Base-by-base conservation (phyloP, 2,888 invertebrate species). In the Epinotia ramella region DNA sequence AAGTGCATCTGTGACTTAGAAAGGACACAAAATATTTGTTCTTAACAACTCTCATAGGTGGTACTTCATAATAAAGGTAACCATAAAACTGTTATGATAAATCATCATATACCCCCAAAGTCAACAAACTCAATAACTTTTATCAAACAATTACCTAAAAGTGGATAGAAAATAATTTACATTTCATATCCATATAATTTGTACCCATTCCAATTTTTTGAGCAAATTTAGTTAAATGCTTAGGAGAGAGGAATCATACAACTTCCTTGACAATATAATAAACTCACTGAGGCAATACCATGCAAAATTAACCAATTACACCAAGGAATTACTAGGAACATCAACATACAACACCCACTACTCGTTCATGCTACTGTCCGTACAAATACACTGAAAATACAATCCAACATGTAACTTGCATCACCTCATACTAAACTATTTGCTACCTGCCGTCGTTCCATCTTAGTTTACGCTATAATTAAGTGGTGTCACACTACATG, bases 321-420 rank as follows among this genome's bases (percentile, higher is more conserved):
- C 84, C 72, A 74, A 87, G 78, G 82, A 87, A 80, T 66, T 63
- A 62, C 89, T 91, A 92, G 89, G 91, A 92, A 92, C 91, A 88
- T 88, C 81, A 80, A 88, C 82, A 88, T 86, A 85, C 84, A 84
- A 84, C 79, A 79, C 79, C 77, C 82, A 82, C 87, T 87, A 88
- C 82, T 79, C 81, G 81, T 84, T 79, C 84, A 85, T 82, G 81
- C 83, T 83, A 81, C 80, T 80, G 83, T 88, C 80, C 80, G 79
- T 88, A 89, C 84, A 88, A 86, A 86, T 88, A 89, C 88, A 90
- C 87, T 87, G 86, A 89, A 90, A 89, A 88, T 87, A 88, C 84
- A 84, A 83, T 84, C 83, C 79, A 86, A 85, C 86, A 87, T 89
- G 86, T 86, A 82, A 70, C 70, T 71, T 71, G 83, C 81, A 87